Evolutionary conservation across 2,797 vertebrate species (phyloP).

Genomic region (Tenualosa ilisha): DNA sequence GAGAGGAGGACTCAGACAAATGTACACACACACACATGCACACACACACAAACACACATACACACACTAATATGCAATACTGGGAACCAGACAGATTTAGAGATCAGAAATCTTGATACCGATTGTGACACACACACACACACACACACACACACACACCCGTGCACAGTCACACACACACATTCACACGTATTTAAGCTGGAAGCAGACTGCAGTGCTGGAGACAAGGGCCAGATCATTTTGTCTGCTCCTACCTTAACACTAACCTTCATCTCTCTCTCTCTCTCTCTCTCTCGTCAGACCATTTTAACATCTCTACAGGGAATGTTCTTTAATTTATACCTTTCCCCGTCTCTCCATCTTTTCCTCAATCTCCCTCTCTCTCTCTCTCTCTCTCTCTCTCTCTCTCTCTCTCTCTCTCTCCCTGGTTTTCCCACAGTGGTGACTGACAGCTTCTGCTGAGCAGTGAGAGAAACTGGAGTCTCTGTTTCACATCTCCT

Average conservation of each 20-base stretch:
- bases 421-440: not conserved
- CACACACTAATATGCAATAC: slow-evolving; percentile 26
- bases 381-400: not conserved
- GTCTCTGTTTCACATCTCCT: not conserved
- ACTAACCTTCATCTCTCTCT: not conserved
- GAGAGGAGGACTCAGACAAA: not conserved
- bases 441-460: not conserved
- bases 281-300: not conserved
- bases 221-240: not conserved
- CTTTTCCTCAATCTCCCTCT: not conserved
- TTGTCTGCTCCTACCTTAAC: not conserved
- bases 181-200: not conserved
- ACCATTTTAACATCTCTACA: too few species aligned
- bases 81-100: not conserved
- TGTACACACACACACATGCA: slow-evolving; percentile 41
- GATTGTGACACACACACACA: slow-evolving; percentile 15
- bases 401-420: not conserved
- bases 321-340: too few species aligned
- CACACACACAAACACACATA: slow-evolving; percentile 63
- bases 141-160: slow-evolving; percentile 64
- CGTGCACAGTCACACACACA: slow-evolving; percentile 54
- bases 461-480: not conserved
- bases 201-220: not conserved
- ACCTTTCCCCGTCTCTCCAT: not conserved
- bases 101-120: too few species aligned